These are phyloP conservation scores for Zapornia atra DNA, from an alignment of 2,113 vertebrate genomes.

Conservation along the genomic window DNA sequence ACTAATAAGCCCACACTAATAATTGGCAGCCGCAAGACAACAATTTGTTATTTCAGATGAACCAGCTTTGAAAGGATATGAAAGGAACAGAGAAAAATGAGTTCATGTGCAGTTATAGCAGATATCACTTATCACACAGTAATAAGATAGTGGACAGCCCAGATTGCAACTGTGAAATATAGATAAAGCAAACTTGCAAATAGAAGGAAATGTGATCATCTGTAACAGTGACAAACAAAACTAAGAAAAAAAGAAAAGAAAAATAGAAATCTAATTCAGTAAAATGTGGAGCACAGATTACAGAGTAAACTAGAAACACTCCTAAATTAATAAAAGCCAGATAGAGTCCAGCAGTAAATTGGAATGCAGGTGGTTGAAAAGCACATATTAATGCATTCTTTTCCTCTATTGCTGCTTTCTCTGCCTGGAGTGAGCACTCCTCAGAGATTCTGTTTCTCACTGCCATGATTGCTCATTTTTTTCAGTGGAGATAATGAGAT, in stretches of 20 bases:
- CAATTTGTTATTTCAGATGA: constrained; percentile 64
- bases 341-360: constrained; percentile 7
- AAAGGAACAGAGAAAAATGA: constrained; percentile 48
- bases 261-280: neutral
- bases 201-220: neutral
- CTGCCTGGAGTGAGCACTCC: constrained; percentile 2
- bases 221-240: neutral
- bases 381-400: neutral
- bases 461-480: constrained; percentile 25
- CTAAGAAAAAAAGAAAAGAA: neutral
- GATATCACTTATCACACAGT: constrained; percentile 8
- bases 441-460: constrained; percentile 37
- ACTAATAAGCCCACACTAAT: constrained; percentile 68
- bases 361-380: constrained; percentile 11
- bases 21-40: constrained; percentile 54
- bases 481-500: constrained; percentile 25
- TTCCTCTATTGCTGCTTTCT: neutral
- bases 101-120: constrained; percentile 26
- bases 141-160: constrained; percentile 13
- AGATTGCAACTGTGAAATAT: constrained; percentile 31
- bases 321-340: constrained; percentile 20
- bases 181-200: constrained; percentile 20
- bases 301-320: neutral
- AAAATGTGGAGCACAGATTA: neutral
- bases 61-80: constrained; percentile 22